A percentile compares a stretch with the other conserved stretches of the same genome.
Conservation (phyloP, 2,888 invertebrate genomes). For the Pachydiplax longipennis region DNA sequence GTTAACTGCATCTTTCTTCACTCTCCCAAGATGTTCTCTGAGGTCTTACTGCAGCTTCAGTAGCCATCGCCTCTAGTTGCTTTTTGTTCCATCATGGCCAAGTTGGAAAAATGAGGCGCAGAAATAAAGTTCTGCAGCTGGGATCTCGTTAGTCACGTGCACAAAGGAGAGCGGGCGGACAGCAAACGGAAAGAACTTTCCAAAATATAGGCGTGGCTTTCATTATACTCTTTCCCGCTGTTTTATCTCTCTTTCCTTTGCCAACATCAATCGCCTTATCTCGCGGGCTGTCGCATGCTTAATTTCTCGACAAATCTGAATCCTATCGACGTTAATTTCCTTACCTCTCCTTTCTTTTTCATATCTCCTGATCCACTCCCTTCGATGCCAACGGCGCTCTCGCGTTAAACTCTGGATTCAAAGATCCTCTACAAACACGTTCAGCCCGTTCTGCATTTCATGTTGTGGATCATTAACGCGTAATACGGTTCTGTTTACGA, state of each 20-base stretch:
- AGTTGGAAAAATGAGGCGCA: no score
- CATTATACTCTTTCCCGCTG: background rate
- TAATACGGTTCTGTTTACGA: no score
- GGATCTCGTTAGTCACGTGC: conserved; percentile 2
- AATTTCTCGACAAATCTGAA: background rate
- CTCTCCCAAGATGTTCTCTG: background rate
- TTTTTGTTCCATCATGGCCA: background rate
- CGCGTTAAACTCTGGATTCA: no score
- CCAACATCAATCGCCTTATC: background rate
- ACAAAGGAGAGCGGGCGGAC: background rate
- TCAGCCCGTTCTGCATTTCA: no score
- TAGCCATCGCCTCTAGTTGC: background rate
- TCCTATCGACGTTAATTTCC: no score
- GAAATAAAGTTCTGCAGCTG: background rate
- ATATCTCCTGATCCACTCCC: no score
- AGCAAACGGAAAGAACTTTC: background rate
- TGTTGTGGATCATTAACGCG: no score
- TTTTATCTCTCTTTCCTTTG: background rate
- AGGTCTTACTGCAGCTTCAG: background rate
- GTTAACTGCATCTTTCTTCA: background rate
- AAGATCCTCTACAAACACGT: no score
- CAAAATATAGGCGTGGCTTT: background rate
- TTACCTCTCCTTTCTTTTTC: no score
- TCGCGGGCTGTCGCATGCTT: background rate
- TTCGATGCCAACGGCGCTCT: no score